A percentile compares a stretch with the other conserved stretches of the same genome.
Conservation (phyloP, 1,140 invertebrate genomes). For the Drosophila lini region DNA sequence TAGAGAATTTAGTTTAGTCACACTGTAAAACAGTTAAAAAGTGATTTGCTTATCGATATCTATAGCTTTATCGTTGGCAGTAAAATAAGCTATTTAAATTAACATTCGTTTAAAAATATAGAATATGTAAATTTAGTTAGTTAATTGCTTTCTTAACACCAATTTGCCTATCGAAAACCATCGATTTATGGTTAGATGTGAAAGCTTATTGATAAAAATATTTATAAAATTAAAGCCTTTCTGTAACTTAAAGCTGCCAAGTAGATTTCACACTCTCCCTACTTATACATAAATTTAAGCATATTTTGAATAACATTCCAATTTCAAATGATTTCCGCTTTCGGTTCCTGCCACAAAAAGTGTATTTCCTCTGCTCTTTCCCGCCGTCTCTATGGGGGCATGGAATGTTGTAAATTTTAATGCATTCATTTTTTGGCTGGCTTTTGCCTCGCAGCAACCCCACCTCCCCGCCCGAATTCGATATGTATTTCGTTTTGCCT, state of each 20-base stretch:
- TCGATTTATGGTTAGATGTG: too few species aligned
- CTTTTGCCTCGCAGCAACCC: slow-evolving; percentile 5
- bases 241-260: not conserved
- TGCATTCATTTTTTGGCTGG: slow-evolving; percentile 29
- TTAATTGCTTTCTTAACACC: too few species aligned
- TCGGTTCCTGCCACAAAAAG: slow-evolving; percentile 21
- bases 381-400: not conserved
- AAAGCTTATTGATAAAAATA: not conserved
- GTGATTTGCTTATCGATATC: not conserved
- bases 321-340: slow-evolving; percentile 38
- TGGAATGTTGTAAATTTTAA: slow-evolving; percentile 37
- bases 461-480: slow-evolving; percentile 9
- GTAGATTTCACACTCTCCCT: slow-evolving; percentile 3
- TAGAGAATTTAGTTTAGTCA: too few species aligned
- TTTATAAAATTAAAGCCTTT: not conserved
- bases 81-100: not conserved
- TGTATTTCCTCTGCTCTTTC: slow-evolving; percentile 15
- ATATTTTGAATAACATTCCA: slow-evolving; percentile 12
- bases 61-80: not conserved
- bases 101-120: too few species aligned
- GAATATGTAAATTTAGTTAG: too few species aligned
- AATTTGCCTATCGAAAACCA: too few species aligned
- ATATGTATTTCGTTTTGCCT: slow-evolving; percentile 43
- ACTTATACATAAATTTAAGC: not conserved
- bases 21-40: too few species aligned